Percentiles rank a stretch among this genome's conserved stretches.
Evolutionary conservation across 30 jellyfish, hydroid and myxozoan species (phyloP).

Genomic region (Hydra vulgaris): DNA sequence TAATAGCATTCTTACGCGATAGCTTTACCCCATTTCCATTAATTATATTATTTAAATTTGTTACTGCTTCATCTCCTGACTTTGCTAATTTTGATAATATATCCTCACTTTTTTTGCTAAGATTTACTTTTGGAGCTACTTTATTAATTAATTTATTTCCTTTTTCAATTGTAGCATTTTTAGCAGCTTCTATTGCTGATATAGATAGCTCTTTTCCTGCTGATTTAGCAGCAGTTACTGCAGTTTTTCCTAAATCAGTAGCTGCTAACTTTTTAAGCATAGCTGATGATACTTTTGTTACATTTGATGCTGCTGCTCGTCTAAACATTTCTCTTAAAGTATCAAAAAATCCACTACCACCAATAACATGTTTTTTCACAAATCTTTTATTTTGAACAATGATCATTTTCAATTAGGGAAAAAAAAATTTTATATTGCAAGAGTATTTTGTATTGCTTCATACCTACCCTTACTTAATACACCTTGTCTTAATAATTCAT

Average conservation of each 20-base stretch:
- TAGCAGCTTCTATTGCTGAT: neutral
- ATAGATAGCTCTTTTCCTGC: neutral
- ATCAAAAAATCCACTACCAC: neutral
- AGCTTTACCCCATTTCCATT: too few species aligned
- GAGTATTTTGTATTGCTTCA: too few species aligned
- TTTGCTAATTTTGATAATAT: too few species aligned
- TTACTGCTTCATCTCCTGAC: too few species aligned
- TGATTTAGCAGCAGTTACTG: neutral
- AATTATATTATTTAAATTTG: too few species aligned
- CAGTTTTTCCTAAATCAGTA: neutral
- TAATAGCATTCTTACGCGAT: too few species aligned
- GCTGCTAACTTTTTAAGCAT: neutral
- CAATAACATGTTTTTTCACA: neutral
- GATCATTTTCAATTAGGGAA: neutral
- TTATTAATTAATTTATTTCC: neutral
- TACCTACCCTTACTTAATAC: too few species aligned
- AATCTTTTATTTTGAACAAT: neutral
- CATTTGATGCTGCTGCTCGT: neutral
- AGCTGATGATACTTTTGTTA: neutral
- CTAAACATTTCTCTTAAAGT: neutral
- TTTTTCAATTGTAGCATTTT: neutral
- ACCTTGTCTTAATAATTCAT: too few species aligned
- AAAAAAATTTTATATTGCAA: too few species aligned
- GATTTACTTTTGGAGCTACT: too few species aligned
- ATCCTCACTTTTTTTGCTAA: too few species aligned